phyloP scores from a whole-genome alignment of 2,888 invertebrate genomes.

The Drosophila paranaensis region DNA sequence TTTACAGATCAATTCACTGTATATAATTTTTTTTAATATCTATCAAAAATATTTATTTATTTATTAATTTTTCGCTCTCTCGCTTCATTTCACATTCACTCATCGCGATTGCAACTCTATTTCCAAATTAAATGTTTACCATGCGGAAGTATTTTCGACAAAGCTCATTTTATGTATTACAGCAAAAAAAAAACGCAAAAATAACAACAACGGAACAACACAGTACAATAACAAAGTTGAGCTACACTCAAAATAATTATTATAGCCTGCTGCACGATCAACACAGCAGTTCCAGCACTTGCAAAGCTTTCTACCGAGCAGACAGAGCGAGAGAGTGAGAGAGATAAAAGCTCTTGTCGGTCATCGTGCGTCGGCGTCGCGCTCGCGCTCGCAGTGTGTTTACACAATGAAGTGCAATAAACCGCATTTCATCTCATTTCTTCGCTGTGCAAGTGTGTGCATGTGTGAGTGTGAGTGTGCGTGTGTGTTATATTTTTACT shows the following conservation, averaged over 20 bases:
- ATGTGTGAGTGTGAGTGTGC: not conserved
- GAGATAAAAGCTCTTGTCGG: constrained; percentile 42
- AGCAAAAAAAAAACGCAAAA: not conserved
- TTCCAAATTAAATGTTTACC: constrained; percentile 7
- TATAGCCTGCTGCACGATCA: constrained; percentile 24
- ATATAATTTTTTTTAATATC: not conserved
- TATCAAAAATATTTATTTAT: not conserved
- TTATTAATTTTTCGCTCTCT: not conserved
- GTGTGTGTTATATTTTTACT: constrained; percentile 58
- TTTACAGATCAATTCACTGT: not conserved
- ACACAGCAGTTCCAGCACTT: constrained; percentile 20
- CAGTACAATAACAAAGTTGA: constrained; percentile 4
- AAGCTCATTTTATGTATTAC: constrained; percentile 16
- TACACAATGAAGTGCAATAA: constrained; percentile 74
- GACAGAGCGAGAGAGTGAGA: not conserved
- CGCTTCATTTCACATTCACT: not conserved
- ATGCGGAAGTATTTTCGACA: constrained; percentile 35
- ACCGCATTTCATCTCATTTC: constrained; percentile 64
- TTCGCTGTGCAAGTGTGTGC: constrained; percentile 12
- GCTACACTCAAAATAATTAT: constrained; percentile 28
- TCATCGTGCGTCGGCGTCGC: constrained; percentile 39
- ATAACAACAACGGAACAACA: constrained; percentile 2
- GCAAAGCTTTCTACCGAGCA: constrained; percentile 30
- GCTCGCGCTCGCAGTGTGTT: constrained; percentile 46
- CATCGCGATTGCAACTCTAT: constrained; percentile 2